Conservation (phyloP, 2,797 vertebrate species). For the Spea hammondii region DNA sequence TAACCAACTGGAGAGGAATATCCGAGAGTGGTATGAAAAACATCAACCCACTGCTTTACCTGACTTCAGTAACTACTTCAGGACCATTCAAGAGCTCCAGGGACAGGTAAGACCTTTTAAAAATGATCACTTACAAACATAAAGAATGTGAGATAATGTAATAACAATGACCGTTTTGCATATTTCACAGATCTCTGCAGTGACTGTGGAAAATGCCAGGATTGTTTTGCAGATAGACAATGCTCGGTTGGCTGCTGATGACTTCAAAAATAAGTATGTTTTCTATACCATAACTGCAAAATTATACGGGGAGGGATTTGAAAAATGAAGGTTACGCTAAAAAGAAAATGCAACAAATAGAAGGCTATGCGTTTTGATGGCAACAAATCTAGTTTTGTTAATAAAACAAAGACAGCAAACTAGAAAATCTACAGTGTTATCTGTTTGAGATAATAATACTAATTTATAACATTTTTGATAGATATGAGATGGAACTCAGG, state of each 20-base stretch:
- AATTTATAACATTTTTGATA: neutral
- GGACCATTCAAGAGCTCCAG: conserved; percentile 61
- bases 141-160: too few species aligned
- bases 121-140: neutral
- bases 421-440: too few species aligned
- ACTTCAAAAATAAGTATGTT: conserved; percentile 77
- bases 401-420: too few species aligned
- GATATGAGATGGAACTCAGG: conserved; percentile 4
- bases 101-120: conserved; percentile 55
- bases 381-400: too few species aligned
- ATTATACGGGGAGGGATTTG: too few species aligned
- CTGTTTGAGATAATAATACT: too few species aligned
- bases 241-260: conserved; percentile 70
- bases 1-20: conserved; percentile 55
- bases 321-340: too few species aligned
- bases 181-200: conserved; percentile 36
- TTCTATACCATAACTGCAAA: neutral
- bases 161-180: neutral
- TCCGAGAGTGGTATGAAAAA: conserved; percentile 28
- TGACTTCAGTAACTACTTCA: conserved; percentile 64
- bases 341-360: too few species aligned
- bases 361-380: too few species aligned
- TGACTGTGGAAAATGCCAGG: conserved; percentile 66
- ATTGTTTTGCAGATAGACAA: conserved; percentile 73
- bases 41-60: conserved; percentile 55